A percentile compares a stretch with the other conserved stretches of the same genome.
phyloP scores from a whole-genome alignment of 2,888 invertebrate species.

The Spilarctia lutea region DNA sequence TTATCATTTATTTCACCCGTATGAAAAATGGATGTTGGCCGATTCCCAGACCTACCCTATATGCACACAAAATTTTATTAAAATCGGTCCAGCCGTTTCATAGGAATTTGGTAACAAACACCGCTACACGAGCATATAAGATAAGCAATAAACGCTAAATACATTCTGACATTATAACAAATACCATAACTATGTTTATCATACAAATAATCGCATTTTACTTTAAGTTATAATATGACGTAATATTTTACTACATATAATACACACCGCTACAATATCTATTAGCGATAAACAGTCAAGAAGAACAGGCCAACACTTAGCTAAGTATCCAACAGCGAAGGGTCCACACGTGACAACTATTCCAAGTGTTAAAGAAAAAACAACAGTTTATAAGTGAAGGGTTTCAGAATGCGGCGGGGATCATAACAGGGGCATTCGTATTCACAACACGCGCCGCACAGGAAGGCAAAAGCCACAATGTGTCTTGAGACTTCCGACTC shows the following conservation, averaged over 20 bases:
- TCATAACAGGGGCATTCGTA: slow-evolving; percentile 69
- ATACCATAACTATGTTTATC: background rate
- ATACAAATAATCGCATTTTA: background rate
- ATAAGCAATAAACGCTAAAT: background rate
- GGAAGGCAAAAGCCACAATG: slow-evolving; percentile 81
- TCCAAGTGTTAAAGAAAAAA: slow-evolving; percentile 64
- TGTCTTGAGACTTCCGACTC: slow-evolving; percentile 76
- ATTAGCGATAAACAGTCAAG: slow-evolving; percentile 32
- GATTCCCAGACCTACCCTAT: too few species aligned
- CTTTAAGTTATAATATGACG: background rate
- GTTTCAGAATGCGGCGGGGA: slow-evolving; percentile 63
- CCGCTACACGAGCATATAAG: too few species aligned
- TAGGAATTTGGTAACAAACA: too few species aligned
- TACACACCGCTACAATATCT: slow-evolving; percentile 29
- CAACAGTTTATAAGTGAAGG: slow-evolving; percentile 70
- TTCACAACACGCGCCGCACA: slow-evolving; percentile 68
- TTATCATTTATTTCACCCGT: too few species aligned
- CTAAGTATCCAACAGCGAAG: slow-evolving; percentile 44
- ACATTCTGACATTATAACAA: background rate
- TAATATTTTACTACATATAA: background rate
- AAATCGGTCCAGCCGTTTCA: too few species aligned
- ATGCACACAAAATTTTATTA: too few species aligned
- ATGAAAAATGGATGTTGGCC: too few species aligned
- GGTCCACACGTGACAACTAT: slow-evolving; percentile 63
- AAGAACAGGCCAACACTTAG: slow-evolving; percentile 45